phyloP scores from a whole-genome alignment of 1,140 invertebrate species.

The Zaprionus gabonicus region DNA sequence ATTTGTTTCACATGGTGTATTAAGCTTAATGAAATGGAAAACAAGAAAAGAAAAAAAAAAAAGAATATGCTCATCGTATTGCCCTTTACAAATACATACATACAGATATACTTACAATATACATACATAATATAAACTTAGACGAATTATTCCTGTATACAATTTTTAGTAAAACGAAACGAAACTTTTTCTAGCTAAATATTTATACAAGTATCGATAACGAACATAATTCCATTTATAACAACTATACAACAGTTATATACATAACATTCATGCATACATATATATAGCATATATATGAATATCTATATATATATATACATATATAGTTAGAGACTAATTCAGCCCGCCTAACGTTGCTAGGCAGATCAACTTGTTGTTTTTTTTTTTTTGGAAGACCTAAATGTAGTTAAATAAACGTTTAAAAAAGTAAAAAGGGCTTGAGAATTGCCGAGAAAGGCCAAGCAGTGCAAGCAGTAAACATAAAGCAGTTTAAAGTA shows the following conservation, averaged over 20 bases:
- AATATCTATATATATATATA: constrained; percentile 52
- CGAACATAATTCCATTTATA: constrained; percentile 28
- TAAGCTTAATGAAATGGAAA: constrained; percentile 50
- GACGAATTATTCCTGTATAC: constrained; percentile 52
- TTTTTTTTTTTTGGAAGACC: constrained; percentile 38
- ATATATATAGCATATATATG: constrained; percentile 27
- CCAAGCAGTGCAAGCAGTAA: constrained; percentile 23
- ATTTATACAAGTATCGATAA: constrained; percentile 30
- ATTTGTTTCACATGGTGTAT: constrained; percentile 66
- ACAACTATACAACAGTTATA: constrained; percentile 24
- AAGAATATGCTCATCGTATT: constrained; percentile 37
- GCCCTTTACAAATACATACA: constrained; percentile 23
- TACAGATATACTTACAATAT: constrained; percentile 16
- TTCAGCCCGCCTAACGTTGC: constrained; percentile 76
- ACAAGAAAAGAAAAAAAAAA: not conserved
- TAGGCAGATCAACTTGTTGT: constrained; percentile 55
- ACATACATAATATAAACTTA: constrained; percentile 38
- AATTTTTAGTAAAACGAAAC: constrained; percentile 41
- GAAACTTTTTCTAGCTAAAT: constrained; percentile 52
- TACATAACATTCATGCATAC: constrained; percentile 25
- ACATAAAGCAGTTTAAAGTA: constrained; percentile 26
- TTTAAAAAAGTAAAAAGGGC: not conserved
- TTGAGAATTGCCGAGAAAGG: constrained; percentile 11
- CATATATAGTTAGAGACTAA: constrained; percentile 73
- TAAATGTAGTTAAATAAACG: constrained; percentile 12